A percentile compares a stretch with the other conserved stretches of the same genome.
Evolutionary conservation across 2,113 vertebrate species (phyloP).

Genomic region (Zosterops lateralis): DNA sequence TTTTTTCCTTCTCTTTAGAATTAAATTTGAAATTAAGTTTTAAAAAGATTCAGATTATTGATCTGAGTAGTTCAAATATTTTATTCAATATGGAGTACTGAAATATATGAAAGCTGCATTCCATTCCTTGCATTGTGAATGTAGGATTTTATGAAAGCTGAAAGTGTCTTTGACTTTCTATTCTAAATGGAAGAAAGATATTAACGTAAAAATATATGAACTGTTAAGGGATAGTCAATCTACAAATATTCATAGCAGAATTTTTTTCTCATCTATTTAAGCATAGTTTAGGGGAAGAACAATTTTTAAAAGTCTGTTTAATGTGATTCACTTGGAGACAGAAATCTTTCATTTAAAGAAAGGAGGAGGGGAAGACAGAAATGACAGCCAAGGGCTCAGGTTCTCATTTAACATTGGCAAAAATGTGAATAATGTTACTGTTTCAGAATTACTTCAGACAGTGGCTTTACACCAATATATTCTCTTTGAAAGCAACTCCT

Average conservation of each 20-base stretch:
- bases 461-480: background rate
- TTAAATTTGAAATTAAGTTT: background rate
- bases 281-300: conserved; percentile 3
- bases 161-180: conserved; percentile 13
- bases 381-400: conserved; percentile 14
- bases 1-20: background rate
- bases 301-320: conserved; percentile 9
- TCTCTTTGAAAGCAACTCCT: background rate
- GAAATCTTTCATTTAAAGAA: conserved; percentile 14
- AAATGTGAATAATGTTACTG: background rate
- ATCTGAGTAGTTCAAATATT: background rate
- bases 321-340: conserved; percentile 10
- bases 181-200: conserved; percentile 27
- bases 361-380: conserved; percentile 13
- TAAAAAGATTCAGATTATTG: background rate
- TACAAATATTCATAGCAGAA: conserved; percentile 4
- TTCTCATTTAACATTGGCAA: conserved; percentile 17
- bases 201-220: conserved; percentile 25
- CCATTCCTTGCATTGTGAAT: background rate
- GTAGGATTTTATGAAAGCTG: conserved; percentile 10
- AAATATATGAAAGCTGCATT: background rate
- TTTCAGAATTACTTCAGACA: background rate
- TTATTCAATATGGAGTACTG: background rate
- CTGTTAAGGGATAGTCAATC: conserved; percentile 8
- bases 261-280: conserved; percentile 19